Evolutionary conservation across 2,797 vertebrate genomes (phyloP), one percentile per base, ranked within the genome.

Genomic region (Serranus cabrilla): DNA sequence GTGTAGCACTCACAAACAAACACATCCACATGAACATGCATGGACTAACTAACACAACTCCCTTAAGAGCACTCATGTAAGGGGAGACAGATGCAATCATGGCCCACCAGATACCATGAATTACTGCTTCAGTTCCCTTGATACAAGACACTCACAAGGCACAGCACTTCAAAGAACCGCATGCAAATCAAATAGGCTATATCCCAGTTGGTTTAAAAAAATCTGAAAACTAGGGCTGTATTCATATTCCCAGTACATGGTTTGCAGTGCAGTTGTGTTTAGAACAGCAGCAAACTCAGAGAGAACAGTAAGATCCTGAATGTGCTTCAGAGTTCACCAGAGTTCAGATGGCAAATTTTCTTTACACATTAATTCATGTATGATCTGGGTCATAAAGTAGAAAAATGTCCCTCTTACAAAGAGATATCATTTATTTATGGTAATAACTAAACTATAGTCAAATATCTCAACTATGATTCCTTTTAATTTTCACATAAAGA

Each of bases 51-150:
- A 66, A 59, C 49, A 71, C 37, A 1, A 79, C 65, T 87, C 70
- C 77, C 77, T 71, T 16, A 65, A 72, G 80, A 81, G 65, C 58
- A 75, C 68, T 87, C 54, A 54, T 51, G 37, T 23, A 71, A 69
- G 63, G 47, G 46, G n/a, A 85, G 42, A 78, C 79, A 63, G 80
- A 89, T 88, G 82, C 74, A 85, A 84, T 86, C 80, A 86, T 70
- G 76, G 73, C 57, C 57, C 50, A 72, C 60, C 61, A 83, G 78
- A 83, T 78, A 73, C 27, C 54, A 78, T 60, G 59, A 82, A 78
- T 81, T 61, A 76, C 70, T 82, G 83, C 51, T 71, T 79, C 55
- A 77, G 59, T 66, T 82, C 78, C 73, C 76, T 42, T 75, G 75
- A 87, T 72, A 80, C 56, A 81, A 84, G 69, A 84, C 64, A 81